Conservation (phyloP, 23 tunicate genomes). For the Trididemnum nubilum region DNA sequence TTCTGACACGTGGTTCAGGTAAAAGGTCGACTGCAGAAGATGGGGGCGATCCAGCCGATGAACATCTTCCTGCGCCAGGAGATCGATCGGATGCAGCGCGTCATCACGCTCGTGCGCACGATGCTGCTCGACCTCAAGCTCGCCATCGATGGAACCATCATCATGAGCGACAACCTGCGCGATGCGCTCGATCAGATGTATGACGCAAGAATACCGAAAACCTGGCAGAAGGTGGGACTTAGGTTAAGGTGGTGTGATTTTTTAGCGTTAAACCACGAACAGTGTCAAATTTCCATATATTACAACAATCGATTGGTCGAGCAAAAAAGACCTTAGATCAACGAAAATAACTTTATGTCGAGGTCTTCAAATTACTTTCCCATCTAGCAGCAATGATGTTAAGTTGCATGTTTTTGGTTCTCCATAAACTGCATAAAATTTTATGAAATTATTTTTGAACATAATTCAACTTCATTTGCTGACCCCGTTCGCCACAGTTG, state of each 20-base stretch:
- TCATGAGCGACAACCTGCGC: slow-evolving; percentile 80
- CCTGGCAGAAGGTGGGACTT: slow-evolving; percentile 63
- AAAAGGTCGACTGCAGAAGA: slow-evolving; percentile 74
- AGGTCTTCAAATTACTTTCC: too few relatives aligned
- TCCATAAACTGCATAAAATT: too few relatives aligned
- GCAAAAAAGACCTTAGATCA: too few relatives aligned
- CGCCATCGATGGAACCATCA: slow-evolving; percentile 90
- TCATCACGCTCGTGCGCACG: slow-evolving; percentile 55
- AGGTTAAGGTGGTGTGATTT: too few relatives aligned
- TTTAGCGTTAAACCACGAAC: too few relatives aligned
- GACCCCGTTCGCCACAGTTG: too few relatives aligned
- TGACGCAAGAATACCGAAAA: slow-evolving; percentile 82
- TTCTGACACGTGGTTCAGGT: too few relatives aligned
- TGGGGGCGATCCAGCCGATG: slow-evolving; percentile 92
- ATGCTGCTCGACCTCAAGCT: slow-evolving; percentile 66
- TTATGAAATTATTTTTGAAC: too few relatives aligned
- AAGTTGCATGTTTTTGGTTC: too few relatives aligned
- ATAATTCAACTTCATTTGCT: too few relatives aligned
- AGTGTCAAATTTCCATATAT: background rate
- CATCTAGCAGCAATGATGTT: too few relatives aligned
- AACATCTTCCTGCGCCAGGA: slow-evolving; percentile 91
- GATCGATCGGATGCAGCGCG: slow-evolving; percentile 85
- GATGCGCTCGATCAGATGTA: slow-evolving; percentile 91
- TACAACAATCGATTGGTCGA: too few relatives aligned
- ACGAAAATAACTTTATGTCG: background rate